A percentile compares a stretch with the other conserved stretches of the same genome.
These are phyloP conservation scores for Eilema griseolum DNA, from an alignment of 2,888 invertebrate genomes.

Conservation along the genomic window DNA sequence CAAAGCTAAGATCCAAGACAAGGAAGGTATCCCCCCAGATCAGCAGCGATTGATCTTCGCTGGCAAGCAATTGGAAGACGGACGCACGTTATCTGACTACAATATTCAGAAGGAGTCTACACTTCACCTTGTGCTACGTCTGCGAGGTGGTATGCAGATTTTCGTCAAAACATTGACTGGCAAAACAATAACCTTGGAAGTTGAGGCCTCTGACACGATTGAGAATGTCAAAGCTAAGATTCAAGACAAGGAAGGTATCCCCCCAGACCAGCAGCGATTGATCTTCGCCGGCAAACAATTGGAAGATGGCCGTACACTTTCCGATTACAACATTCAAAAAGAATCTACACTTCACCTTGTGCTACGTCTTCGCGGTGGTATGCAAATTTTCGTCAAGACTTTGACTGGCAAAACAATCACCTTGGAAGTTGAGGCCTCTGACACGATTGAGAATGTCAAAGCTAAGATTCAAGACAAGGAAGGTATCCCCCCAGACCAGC, in stretches of 20 bases:
- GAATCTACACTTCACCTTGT: constrained; percentile 59
- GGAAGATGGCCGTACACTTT: constrained; percentile 53
- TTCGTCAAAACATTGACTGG: constrained; percentile 57
- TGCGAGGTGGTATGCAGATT: constrained; percentile 59
- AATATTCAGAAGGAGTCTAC: constrained; percentile 59
- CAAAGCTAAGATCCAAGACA: constrained; percentile 57
- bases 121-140: constrained; percentile 50
- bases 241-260: constrained; percentile 57
- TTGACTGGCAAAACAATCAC: constrained; percentile 60
- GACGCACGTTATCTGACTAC: constrained; percentile 53
- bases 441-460: constrained; percentile 65
- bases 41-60: constrained; percentile 57
- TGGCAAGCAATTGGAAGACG: constrained; percentile 57
- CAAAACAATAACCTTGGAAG: constrained; percentile 56
- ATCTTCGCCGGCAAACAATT: constrained; percentile 63
- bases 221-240: constrained; percentile 53
- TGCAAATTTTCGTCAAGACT: constrained; percentile 60
- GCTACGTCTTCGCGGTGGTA: constrained; percentile 55
- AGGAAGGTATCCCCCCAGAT: constrained; percentile 58
- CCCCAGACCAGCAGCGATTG: constrained; percentile 60
- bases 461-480: constrained; percentile 64
- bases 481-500: constrained; percentile 65
- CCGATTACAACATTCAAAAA: constrained; percentile 61
- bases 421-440: constrained; percentile 59
- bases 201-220: constrained; percentile 48